These are phyloP conservation scores for Pterostichus niger DNA, from an alignment of 2,888 invertebrate species.

Conservation along the genomic window DNA sequence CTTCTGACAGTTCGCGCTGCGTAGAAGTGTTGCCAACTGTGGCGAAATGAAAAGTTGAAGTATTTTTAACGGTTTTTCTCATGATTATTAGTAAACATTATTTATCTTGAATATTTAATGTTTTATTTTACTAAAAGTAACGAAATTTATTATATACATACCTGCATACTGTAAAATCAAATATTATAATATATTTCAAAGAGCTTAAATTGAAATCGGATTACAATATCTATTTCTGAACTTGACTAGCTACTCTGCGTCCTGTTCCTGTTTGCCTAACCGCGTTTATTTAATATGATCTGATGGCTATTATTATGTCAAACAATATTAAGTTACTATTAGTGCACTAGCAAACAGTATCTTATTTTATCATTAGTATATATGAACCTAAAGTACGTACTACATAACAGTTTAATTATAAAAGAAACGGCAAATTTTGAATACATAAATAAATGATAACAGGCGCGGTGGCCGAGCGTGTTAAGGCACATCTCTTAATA, in stretches of 20 bases:
- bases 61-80: conserved; percentile 69
- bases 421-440: too few relatives aligned
- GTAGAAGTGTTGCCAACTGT: conserved; percentile 55
- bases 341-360: too few relatives aligned
- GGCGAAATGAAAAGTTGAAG: not conserved
- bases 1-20: conserved; percentile 4
- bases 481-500: too few relatives aligned
- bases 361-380: too few relatives aligned
- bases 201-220: not conserved
- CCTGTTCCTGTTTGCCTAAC: not conserved
- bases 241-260: not conserved
- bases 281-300: not conserved
- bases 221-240: not conserved
- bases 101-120: too few relatives aligned
- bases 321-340: not conserved
- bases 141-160: too few relatives aligned
- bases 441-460: too few relatives aligned
- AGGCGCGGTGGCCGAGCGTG: too few relatives aligned
- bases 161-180: not conserved
- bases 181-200: not conserved
- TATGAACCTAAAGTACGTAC: not conserved
- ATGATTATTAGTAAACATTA: too few relatives aligned
- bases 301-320: conserved; percentile 3
- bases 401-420: not conserved
- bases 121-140: too few relatives aligned